Conservation (phyloP, 2,797 vertebrate species). For the Phrynocephalus guinanensis region DNA sequence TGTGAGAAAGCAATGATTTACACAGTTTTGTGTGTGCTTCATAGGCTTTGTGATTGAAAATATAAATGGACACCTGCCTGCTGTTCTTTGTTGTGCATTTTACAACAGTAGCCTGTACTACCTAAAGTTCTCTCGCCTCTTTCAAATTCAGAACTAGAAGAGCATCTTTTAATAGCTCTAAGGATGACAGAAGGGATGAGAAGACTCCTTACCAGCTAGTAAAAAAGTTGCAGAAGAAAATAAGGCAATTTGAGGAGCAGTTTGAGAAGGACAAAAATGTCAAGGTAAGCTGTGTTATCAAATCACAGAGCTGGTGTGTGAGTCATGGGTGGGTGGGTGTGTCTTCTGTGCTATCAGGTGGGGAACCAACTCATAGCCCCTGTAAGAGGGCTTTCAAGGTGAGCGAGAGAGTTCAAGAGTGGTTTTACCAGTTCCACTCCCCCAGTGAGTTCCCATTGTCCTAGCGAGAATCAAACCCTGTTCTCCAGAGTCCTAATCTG, state of each 20-base stretch:
- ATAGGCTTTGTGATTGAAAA: neutral
- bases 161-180: slow-evolving; percentile 90
- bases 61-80: neutral
- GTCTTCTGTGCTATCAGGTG: too few relatives aligned
- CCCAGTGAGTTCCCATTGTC: too few relatives aligned
- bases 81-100: neutral
- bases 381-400: too few relatives aligned
- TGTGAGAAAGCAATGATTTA: slow-evolving; percentile 8
- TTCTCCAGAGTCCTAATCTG: too few relatives aligned
- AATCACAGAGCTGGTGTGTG: neutral
- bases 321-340: too few relatives aligned
- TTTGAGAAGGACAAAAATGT: slow-evolving; percentile 96
- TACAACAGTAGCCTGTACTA: neutral
- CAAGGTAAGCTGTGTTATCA: slow-evolving; percentile 81
- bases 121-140: neutral
- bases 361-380: too few relatives aligned
- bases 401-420: too few relatives aligned
- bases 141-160: slow-evolving; percentile 85
- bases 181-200: slow-evolving; percentile 90
- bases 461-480: too few relatives aligned
- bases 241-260: slow-evolving; percentile 97
- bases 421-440: too few relatives aligned
- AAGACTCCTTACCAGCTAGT: slow-evolving; percentile 92
- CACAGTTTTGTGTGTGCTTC: slow-evolving; percentile 7
- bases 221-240: slow-evolving; percentile 98